phyloP scores from a whole-genome alignment of 2,797 vertebrate genomes.

The Melanotaenia maccullochi region DNA sequence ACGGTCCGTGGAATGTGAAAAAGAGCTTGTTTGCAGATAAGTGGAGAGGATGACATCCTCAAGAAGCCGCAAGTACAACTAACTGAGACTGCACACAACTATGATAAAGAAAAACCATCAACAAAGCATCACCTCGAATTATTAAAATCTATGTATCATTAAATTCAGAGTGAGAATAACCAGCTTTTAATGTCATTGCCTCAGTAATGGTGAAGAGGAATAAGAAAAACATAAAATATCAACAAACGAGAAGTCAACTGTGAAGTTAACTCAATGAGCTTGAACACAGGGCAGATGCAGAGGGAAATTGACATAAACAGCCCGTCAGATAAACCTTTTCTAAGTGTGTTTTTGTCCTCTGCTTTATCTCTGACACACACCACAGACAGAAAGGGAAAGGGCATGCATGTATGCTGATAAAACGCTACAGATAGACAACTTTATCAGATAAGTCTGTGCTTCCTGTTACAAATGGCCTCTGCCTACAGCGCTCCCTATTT shows the following conservation, averaged over 20 bases:
- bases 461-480: slow-evolving; percentile 44
- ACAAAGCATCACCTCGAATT: slow-evolving; percentile 22
- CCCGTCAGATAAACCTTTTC: slow-evolving; percentile 32
- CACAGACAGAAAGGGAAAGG: slow-evolving; percentile 39
- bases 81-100: neutral
- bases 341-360: slow-evolving; percentile 20
- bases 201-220: neutral
- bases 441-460: slow-evolving; percentile 50
- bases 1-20: slow-evolving; percentile 40
- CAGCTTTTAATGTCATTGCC: neutral
- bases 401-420: slow-evolving; percentile 53
- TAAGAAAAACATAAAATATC: neutral
- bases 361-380: slow-evolving; percentile 57
- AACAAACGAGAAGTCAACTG: neutral
- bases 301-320: slow-evolving; percentile 7
- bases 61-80: slow-evolving; percentile 6
- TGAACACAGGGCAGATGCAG: slow-evolving; percentile 16
- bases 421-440: slow-evolving; percentile 45
- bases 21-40: slow-evolving; percentile 17
- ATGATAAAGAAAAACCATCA: neutral
- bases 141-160: slow-evolving; percentile 24
- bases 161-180: slow-evolving; percentile 28
- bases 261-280: neutral
- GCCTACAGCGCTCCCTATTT: slow-evolving; percentile 18
- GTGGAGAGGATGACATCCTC: slow-evolving; percentile 2